Evolutionary conservation across 2,888 invertebrate species (phyloP).

Genomic region (Adelphocoris suturalis): DNA sequence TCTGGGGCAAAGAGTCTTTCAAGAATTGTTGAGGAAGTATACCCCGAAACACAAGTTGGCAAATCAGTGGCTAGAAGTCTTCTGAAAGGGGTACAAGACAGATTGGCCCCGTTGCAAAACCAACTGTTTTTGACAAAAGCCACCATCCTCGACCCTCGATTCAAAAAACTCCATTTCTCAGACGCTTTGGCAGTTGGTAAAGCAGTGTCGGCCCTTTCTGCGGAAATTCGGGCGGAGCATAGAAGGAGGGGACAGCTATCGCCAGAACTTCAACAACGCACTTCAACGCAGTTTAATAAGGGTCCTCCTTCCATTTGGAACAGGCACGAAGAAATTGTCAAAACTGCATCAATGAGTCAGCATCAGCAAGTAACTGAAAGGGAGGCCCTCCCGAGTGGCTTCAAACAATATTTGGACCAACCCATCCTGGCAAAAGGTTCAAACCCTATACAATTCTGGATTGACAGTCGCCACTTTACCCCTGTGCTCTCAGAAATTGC

Average conservation of each 20-base stretch:
- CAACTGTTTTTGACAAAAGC: slow-evolving; percentile 54
- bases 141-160: slow-evolving; percentile 57
- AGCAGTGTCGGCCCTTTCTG: slow-evolving; percentile 49
- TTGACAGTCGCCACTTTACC: slow-evolving; percentile 54
- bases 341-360: slow-evolving; percentile 14
- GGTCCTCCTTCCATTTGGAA: slow-evolving; percentile 35
- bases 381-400: slow-evolving; percentile 47
- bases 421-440: slow-evolving; percentile 23
- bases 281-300: background rate
- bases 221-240: slow-evolving; percentile 51
- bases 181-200: slow-evolving; percentile 38
- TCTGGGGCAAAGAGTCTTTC: slow-evolving; percentile 22
- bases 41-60: slow-evolving; percentile 43
- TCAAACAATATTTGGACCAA: slow-evolving; percentile 60
- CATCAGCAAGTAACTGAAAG: slow-evolving; percentile 46
- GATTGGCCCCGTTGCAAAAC: slow-evolving; percentile 35
- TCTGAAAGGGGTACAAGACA: slow-evolving; percentile 52
- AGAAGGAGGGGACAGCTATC: slow-evolving; percentile 59
- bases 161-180: slow-evolving; percentile 56
- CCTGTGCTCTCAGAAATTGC: slow-evolving; percentile 48
- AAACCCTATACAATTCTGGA: slow-evolving; percentile 54
- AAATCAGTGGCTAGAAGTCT: slow-evolving; percentile 33
- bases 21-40: slow-evolving; percentile 12
- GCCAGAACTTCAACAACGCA: slow-evolving; percentile 12
- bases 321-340: slow-evolving; percentile 55